Base-by-base conservation (phyloP, 1,140 invertebrate genomes). In the Acromyrmex charruanus region DNA sequence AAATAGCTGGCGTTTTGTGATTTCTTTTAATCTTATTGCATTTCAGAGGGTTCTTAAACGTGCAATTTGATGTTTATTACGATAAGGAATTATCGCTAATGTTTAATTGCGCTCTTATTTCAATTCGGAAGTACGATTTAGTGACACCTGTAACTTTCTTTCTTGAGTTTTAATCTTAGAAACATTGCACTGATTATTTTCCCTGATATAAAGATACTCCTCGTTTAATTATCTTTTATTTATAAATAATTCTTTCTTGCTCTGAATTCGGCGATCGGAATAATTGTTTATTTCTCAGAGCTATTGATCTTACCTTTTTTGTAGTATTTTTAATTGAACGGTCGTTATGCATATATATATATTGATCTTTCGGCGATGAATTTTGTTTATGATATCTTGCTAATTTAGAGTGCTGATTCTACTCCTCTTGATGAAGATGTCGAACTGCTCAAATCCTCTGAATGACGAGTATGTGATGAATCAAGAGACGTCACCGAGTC, bases 401-500 rank as follows among this genome's bases (percentile, higher is more conserved):
- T 66, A 25, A 74, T 79, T 90, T 93, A 95, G 61, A 95, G 93
- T 21, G 94, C 91, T 53, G 94, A 95, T 88, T 95, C 94, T 44
- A 95, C 94, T 65, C 94, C 94, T 85, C 93, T 93, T 14, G 93
- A 93, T 14, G 94, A 94, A 10, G 93, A 93, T 25, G 90, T 94
- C 63, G 93, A 92, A 9, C 91, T 92, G 75, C 90, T 94, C 18
- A 95, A 80, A 77, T 95, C 94, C 61, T 95, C 94, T 0, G 94
- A 94, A 81, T 95, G 94, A 55, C 94, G 90, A 59, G 93, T 93
- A 61, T 94, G 93, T 21, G 92, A 93, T 9, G 94, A 94, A 58
- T 95, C 94, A 53, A 95, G 89, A 5, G 94, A 95, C 16, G 93
- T 98, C 35, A 97, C 97, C 86, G 97, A 97, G 92, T 98, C 98